These are phyloP conservation scores for Copidosoma floridanum DNA, from an alignment of 1,140 invertebrate species.

Conservation along the genomic window DNA sequence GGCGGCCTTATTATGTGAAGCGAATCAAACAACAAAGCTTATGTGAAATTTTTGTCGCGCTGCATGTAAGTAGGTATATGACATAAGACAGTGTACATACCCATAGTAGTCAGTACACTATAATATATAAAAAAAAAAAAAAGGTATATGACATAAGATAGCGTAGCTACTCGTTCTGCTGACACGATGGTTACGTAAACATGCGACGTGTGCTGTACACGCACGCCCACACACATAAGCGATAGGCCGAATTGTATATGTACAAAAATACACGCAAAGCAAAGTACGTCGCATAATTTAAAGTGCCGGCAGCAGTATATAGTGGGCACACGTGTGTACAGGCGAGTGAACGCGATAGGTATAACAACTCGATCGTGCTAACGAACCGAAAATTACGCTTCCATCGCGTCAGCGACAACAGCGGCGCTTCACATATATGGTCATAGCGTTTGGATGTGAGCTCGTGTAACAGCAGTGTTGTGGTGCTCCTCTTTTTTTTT, in stretches of 20 bases:
- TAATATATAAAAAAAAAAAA: too few species aligned
- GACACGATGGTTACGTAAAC: slow-evolving; percentile 14
- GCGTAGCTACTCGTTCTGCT: not conserved
- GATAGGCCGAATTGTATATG: not conserved
- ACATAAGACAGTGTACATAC: too few species aligned
- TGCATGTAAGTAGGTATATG: too few species aligned
- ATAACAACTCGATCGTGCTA: slow-evolving; percentile 8
- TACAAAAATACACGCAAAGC: too few species aligned
- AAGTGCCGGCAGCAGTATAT: not conserved
- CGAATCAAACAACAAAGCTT: too few species aligned
- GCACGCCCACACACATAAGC: not conserved
- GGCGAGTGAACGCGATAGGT: not conserved
- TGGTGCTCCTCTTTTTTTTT: slow-evolving; percentile 8
- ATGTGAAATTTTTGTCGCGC: too few species aligned
- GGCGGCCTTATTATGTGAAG: too few species aligned
- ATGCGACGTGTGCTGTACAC: not conserved
- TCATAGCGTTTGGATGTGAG: too few species aligned
- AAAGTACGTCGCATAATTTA: slow-evolving; percentile 18
- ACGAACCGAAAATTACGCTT: slow-evolving; percentile 19
- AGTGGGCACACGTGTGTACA: not conserved
- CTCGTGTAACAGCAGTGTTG: too few species aligned
- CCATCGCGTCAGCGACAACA: not conserved
- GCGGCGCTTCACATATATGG: too few species aligned
- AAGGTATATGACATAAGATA: too few species aligned
- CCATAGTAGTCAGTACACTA: too few species aligned